A percentile compares a stretch with the other conserved stretches of the same genome.
These are phyloP conservation scores for Brotula barbata DNA, from an alignment of 2,797 vertebrate species.

Conservation along the genomic window DNA sequence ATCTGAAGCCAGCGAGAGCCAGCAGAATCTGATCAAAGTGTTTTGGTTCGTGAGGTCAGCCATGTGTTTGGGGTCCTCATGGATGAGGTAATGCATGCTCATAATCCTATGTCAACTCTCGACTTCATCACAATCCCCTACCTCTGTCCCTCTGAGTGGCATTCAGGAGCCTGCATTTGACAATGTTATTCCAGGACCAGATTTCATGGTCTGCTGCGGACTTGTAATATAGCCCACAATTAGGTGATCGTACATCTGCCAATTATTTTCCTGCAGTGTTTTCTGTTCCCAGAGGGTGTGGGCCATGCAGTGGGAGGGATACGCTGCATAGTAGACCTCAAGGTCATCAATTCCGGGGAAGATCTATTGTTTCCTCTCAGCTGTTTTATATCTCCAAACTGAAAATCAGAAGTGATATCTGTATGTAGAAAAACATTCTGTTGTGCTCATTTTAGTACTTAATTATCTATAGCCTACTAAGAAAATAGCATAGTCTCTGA, in stretches of 20 bases:
- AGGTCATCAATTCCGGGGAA: conserved; percentile 12
- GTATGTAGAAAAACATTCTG: conserved; percentile 23
- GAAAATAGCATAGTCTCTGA: not conserved
- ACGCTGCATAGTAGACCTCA: conserved; percentile 9
- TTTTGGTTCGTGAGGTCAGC: conserved; percentile 23
- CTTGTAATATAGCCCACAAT: conserved; percentile 8
- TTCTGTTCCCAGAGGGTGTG: conserved; percentile 27
- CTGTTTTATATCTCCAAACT: conserved; percentile 28
- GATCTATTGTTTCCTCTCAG: conserved; percentile 19
- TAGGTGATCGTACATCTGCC: conserved; percentile 26
- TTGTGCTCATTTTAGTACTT: conserved; percentile 24
- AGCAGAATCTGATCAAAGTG: conserved; percentile 49
- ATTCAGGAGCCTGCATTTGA: conserved; percentile 8
- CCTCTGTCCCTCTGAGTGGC: not conserved
- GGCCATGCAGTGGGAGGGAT: conserved; percentile 11
- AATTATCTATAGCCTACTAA: conserved; percentile 7
- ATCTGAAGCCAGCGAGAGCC: conserved; percentile 36
- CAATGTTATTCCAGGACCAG: conserved; percentile 13
- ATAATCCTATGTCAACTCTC: conserved; percentile 18
- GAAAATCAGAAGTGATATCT: conserved; percentile 38
- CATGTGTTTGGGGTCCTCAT: conserved; percentile 8
- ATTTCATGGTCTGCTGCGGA: conserved; percentile 48
- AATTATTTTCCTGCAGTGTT: conserved; percentile 27
- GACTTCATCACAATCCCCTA: not conserved
- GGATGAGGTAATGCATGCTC: conserved; percentile 37